Evolutionary conservation across 1,140 invertebrate genomes (phyloP), one percentile per base, ranked within the genome.

Genomic region (Dufourea novaeangliae): DNA sequence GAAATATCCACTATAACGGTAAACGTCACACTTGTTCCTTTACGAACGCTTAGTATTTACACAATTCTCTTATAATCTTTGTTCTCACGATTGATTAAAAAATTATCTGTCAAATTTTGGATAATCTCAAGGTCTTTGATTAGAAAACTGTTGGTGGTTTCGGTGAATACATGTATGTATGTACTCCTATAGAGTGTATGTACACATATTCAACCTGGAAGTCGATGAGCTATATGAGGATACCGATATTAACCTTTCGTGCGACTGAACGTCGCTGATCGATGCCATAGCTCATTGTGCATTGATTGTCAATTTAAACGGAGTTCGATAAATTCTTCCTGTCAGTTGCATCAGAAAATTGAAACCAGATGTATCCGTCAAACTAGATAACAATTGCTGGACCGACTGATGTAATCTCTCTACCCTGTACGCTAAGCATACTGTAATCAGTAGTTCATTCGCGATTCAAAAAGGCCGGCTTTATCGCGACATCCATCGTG

Each of bases 331-430:
- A 77, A 69, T 72, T 22, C 20, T 8, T 22, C 39, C 6, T 17
- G 2, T 32, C 22, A 57, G 64, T 87, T 87, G 84, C 85, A 82
- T 87, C 85, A 87, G 82, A 86, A 86, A 63, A 75, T 54, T 46
- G 68, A 64, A 71, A 44, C 50, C 52, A 57, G 76, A 72, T 68
- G 78, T 29, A 46, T 66, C 50, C 56, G 70, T 87, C 80, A 57
- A 86, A 84, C 78, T 69, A 87, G 61, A 79, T 79, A 63, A 77
- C 73, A 86, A 86, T 76, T 82, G 79, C 50, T 61, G 41, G 11
- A 69, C 54, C 39, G 79, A 64, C 85, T 87, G 85, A 87, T 84
- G 85, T 86, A 87, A 87, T 86, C 59, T 72, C 71, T 37, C 27
- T 76, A 34, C 17, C 27, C n/a, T 77, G 11, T 12, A 10, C 22